Percentiles rank a stretch among this genome's conserved stretches.
These are phyloP conservation scores for Bruchidius siliquastri DNA, from an alignment of 2,888 invertebrate genomes.

Conservation along the genomic window DNA sequence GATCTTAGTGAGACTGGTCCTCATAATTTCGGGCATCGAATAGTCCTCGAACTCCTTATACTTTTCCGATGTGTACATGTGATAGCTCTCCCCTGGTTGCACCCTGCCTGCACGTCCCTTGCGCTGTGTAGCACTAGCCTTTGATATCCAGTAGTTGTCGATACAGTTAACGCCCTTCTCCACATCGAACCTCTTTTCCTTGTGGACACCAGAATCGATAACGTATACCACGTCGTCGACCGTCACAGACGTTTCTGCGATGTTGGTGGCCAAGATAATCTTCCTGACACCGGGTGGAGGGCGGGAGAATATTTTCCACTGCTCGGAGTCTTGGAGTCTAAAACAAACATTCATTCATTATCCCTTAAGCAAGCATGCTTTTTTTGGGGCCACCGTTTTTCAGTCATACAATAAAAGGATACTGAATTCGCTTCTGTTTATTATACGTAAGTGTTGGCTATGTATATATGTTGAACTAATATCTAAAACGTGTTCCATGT, in stretches of 20 bases:
- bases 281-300: conserved; percentile 55
- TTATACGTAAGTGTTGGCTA: no score
- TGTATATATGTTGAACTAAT: no score
- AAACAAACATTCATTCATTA: no score
- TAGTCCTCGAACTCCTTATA: conserved; percentile 51
- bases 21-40: conserved; percentile 60
- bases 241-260: conserved; percentile 70
- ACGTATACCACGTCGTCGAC: conserved; percentile 67
- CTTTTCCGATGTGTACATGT: conserved; percentile 52
- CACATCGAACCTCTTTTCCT: conserved; percentile 53
- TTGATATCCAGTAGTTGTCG: conserved; percentile 59
- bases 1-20: conserved; percentile 53
- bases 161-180: conserved; percentile 50
- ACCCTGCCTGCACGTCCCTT: conserved; percentile 67
- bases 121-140: conserved; percentile 60
- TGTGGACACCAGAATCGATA: conserved; percentile 60
- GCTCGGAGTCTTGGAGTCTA: conserved; percentile 56
- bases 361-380: no score
- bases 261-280: conserved; percentile 66
- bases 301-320: conserved; percentile 54
- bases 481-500: no score
- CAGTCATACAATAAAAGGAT: no score
- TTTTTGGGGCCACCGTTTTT: no score
- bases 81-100: conserved; percentile 57
- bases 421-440: no score